phyloP scores from a whole-genome alignment of 2,113 vertebrate genomes.

The Lagenorhynchus albirostris region DNA sequence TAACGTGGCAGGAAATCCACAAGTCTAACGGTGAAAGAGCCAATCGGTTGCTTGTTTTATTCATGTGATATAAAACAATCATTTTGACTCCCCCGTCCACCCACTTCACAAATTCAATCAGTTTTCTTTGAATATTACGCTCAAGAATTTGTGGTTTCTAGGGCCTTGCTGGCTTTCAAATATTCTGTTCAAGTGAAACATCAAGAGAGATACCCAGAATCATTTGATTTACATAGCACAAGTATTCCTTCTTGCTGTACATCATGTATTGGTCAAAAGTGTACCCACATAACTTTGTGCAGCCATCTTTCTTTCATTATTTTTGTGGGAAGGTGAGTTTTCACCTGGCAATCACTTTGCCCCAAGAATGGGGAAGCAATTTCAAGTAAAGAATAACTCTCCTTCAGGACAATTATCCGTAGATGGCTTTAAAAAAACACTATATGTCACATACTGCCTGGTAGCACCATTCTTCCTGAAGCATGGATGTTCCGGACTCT shows the following conservation, averaged over 20 bases:
- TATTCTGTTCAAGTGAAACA: conserved; percentile 24
- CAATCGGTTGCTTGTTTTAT: not conserved
- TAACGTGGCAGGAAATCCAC: conserved; percentile 24
- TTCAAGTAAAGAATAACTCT: conserved; percentile 35
- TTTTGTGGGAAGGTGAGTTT: conserved; percentile 3
- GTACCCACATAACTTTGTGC: not conserved
- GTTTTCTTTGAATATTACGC: conserved; percentile 28
- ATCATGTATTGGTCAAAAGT: not conserved
- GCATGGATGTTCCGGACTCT: conserved; percentile 69
- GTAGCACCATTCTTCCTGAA: conserved; percentile 39
- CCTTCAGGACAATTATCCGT: conserved; percentile 69
- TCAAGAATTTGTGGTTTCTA: not conserved
- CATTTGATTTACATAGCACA: not conserved
- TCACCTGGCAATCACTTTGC: not conserved
- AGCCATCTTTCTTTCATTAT: not conserved
- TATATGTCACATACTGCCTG: conserved; percentile 39
- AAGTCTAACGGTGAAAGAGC: not conserved
- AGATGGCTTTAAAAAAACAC: conserved; percentile 60
- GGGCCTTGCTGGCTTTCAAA: not conserved
- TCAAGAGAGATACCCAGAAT: not conserved
- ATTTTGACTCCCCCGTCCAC: not conserved
- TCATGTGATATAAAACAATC: not conserved
- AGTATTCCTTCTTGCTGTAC: not conserved
- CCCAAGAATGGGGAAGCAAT: not conserved
- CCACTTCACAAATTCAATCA: not conserved